A percentile compares a stretch with the other conserved stretches of the same genome.
These are phyloP conservation scores for Hoplostethus atlanticus DNA, from an alignment of 2,797 vertebrate genomes.

Conservation along the genomic window DNA sequence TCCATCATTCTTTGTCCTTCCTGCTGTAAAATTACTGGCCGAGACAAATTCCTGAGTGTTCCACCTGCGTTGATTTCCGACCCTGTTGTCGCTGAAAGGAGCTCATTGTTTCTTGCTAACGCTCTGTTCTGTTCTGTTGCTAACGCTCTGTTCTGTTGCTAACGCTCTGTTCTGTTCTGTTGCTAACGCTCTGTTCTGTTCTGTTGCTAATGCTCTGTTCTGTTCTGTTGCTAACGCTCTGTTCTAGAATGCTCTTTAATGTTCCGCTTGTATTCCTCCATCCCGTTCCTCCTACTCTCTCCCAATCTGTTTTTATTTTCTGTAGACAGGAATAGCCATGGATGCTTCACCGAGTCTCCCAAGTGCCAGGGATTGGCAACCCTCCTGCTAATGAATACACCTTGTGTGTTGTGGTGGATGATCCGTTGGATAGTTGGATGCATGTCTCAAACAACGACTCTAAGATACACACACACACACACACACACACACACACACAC, in stretches of 20 bases:
- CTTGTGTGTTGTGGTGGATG: conserved; percentile 43
- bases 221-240: conserved; percentile 24
- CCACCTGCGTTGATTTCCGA: conserved; percentile 50
- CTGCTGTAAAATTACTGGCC: conserved; percentile 56
- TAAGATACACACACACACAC: conserved; percentile 19
- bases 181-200: no score
- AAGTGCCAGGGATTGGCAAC: conserved; percentile 56
- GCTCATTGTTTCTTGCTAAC: conserved; percentile 47
- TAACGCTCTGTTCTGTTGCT: no score
- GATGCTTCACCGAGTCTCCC: conserved; percentile 57
- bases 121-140: no score
- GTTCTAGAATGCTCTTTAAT: conserved; percentile 61
- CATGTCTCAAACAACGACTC: conserved; percentile 48
- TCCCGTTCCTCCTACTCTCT: conserved; percentile 44
- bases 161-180: no score
- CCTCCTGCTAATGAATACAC: conserved; percentile 62
- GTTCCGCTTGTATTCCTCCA: conserved; percentile 65
- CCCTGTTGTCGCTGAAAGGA: conserved; percentile 49
- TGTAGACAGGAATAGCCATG: conserved; percentile 41
- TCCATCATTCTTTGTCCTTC: conserved; percentile 52
- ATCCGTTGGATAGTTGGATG: conserved; percentile 53
- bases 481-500: conserved; percentile 10
- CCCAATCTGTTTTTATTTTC: conserved; percentile 70
- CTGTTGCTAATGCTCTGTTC: no score
- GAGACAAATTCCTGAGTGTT: conserved; percentile 50